Base-by-base conservation (phyloP, 2,113 vertebrate species). In the Phylloscopus trochiloides region DNA sequence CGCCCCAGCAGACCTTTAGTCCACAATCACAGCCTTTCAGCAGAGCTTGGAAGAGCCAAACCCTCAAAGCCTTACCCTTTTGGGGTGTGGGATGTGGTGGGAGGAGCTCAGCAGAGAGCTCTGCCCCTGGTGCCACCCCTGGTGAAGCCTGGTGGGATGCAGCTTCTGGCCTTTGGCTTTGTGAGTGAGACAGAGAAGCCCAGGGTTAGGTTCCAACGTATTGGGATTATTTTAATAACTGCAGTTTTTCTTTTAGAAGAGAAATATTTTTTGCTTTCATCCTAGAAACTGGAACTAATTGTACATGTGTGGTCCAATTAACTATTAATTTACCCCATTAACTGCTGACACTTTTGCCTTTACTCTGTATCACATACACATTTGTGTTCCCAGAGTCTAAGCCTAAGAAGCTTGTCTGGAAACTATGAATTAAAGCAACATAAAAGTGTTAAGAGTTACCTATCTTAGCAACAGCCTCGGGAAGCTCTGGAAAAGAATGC, bases 241-340 rank as follows among this genome's bases (percentile, higher is more conserved):
- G 57, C 18, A 81, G 25, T 75, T 91, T 91, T 91, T 91, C 68
- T 87, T 77, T 81, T 36, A 42, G 57, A 86, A 65, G 28, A 76
- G 61, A 86, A 81, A 42, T 75, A 19, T 59, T 74, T 87, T 82
- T 85, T 84, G 31, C 68, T 51, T 91, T 85, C 70, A 81, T 52
- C 57, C 42, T 63, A 80, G 59, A 84, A 94, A 86, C 93, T 95
- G 90, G 80, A 95, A 91, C 36, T 94, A 90, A 97, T 91, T 95
- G 92, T 63, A 74, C 68, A 31, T 87, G 95, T 94, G 87, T 90
- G 95, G 73, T 93, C 94, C 1, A 12, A 91, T 94, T 93, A 95
- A 93, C 80, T 68, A 48, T 94, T 94, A 63, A 94, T 92, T 94
- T 92, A 72, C 72, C n/a, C 65, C 68, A 32, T 89, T 94, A 95